Base-by-base conservation (phyloP, 2,888 invertebrate genomes). In the Euplexia lucipara region DNA sequence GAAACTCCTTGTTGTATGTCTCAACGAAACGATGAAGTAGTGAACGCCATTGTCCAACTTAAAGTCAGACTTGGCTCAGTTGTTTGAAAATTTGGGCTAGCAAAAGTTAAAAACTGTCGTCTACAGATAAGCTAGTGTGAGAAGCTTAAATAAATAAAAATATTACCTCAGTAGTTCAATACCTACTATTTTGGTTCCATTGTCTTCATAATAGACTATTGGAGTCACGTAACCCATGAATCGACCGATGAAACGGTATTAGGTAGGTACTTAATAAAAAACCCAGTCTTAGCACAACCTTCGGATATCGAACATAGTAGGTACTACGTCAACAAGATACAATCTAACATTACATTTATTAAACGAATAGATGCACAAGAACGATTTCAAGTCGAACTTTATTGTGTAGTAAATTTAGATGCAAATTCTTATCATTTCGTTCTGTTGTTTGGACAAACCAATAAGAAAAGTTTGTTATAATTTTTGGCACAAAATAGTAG, bases 221-320 rank as follows among this genome's bases (percentile, higher is more conserved):
- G 41, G 35, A 67, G 39, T 39, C 59, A 69, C 59, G 69, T 69
- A 45, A 69, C 35, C 34, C 37, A 39, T 45, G 60, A 51, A 70
- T 70, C 60, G 58, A 69, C 42, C 48, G 20, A 52, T 52, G 51
- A 51, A 52, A 52, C n/a, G 14, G 32, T 57, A 57, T 35, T 18
- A 44, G 26, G 18, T 22, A 42, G 6, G 34, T 57, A 49, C 30
- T 44, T 32, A 26, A 67, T 56, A 57, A 48, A 37, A n/a, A 48
- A 68, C 58, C 14, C 9, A 57, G 69, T 37, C 18, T 58, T n/a
- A 48, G 39, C 47, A 48, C 34, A 30, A 56, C 14, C 26, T 35
- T 47, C 30, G 16, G 42, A 30, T 32, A 48, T 42, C 12, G 34
- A 56, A 47, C 39, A 30, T 45, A 37, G 22, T 26, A 39, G 30